Base-by-base conservation (phyloP, 2,888 invertebrate species). In the Phengaris alcon region DNA sequence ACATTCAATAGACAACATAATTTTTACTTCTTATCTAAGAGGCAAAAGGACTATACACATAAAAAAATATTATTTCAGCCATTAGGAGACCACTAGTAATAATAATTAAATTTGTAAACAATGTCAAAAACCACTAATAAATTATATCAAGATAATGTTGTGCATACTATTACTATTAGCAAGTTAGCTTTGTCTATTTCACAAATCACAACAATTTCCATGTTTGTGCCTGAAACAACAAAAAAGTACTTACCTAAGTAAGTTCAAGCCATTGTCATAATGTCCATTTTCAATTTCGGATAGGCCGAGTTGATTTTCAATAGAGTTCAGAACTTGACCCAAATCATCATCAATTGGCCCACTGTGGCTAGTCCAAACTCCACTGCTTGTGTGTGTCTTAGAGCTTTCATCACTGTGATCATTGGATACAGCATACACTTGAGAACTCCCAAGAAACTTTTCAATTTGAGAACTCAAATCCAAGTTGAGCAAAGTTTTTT, bases 261-360 rank as follows among this genome's bases (percentile, higher is more conserved):
- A 85, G 77, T 94, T 95, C 76, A 95, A 89, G 68, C 94, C 92
- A 81, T 94, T 94, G 79, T 94, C 88, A 77, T 88, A 86, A 75
- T 93, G 91, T 59, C 94, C 94, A 82, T 94, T 93, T 81, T 95
- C 91, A 81, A 95, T 92, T 22, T 94, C 95, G 79, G 94, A 93
- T 74, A 95, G 84, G 3, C 95, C 96, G 77, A 94, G 88, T 83
- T 90, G 91, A 78, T 95, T 94, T 82, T 95, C 95, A 79, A 94
- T 94, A 57, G 95, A 94, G 78, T 95, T 95, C 75, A 95, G 82
- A 10, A 95, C 94, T 78, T 91, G 85, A 73, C 94, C 90, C 78
- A 95, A 90, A 75, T 88, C 88, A 83, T 88, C 87, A 64, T 88
- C 86, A 15, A 88, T 84, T 54, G 85, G 83, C 44, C 89, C 87